Evolutionary conservation across 2,113 vertebrate genomes (phyloP).

Genomic region (Ivindomyrus marchei): DNA sequence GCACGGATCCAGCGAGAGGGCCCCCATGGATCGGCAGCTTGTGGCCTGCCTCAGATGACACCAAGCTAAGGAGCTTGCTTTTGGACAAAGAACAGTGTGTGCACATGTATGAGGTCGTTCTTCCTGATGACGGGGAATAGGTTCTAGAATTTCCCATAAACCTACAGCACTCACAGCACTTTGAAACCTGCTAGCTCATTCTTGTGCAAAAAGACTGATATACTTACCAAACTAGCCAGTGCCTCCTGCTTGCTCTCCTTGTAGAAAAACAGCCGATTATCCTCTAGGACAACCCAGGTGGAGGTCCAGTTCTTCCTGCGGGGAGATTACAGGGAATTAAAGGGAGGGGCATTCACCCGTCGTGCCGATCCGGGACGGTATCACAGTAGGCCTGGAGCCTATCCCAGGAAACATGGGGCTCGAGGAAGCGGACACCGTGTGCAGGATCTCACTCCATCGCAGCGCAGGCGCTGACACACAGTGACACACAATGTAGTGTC

Average conservation of each 20-base stretch:
- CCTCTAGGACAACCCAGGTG: slow-evolving; percentile 74
- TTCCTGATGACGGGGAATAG: background rate
- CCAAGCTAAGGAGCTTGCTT: background rate
- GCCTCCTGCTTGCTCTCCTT: slow-evolving; percentile 82
- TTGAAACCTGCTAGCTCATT: background rate
- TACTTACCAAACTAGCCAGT: slow-evolving; percentile 63
- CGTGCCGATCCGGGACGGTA: background rate
- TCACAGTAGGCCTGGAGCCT: background rate
- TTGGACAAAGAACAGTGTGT: background rate
- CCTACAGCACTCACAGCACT: background rate
- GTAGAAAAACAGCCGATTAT: slow-evolving; percentile 74
- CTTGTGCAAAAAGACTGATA: background rate
- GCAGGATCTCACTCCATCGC: background rate
- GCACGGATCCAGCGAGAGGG: background rate
- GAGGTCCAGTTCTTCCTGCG: slow-evolving; percentile 83
- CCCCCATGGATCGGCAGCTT: background rate
- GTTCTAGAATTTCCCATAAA: background rate
- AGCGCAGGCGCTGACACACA: background rate
- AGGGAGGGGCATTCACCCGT: background rate
- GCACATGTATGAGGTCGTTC: background rate
- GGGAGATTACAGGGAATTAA: slow-evolving; percentile 14
- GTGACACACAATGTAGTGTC: background rate
- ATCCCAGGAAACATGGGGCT: background rate
- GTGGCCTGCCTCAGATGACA: background rate
- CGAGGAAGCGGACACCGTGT: background rate